Evolutionary conservation across 53 echinoderm and acorn worm genomes (phyloP).

Genomic region (Hippasteria phrygiana): DNA sequence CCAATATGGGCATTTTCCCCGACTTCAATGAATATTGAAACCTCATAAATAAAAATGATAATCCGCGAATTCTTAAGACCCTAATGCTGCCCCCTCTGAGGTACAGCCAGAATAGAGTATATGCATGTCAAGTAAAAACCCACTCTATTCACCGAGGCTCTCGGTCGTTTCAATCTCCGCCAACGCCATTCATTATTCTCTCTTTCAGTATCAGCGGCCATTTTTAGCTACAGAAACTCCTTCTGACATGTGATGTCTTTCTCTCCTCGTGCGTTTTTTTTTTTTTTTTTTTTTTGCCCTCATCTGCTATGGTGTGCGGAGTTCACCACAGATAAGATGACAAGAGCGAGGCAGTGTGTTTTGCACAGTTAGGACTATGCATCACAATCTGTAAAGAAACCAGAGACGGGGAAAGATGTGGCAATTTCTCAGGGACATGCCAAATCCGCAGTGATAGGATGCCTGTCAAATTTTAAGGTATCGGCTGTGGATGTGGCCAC

Average conservation of each 20-base stretch:
- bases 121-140: neutral
- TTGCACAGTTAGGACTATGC: neutral
- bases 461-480: neutral
- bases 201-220: slow-evolving; percentile 13
- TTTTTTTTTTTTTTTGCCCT: neutral
- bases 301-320: neutral
- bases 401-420: neutral
- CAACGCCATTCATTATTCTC: neutral
- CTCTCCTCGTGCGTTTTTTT: neutral
- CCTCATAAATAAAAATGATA: slow-evolving; percentile 43
- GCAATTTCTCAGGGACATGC: neutral
- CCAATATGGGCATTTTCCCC: neutral
- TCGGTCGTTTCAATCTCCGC: too few relatives aligned
- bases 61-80: neutral
- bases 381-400: neutral
- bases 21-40: slow-evolving; percentile 21
- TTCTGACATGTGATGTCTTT: slow-evolving; percentile 7
- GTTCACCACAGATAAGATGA: neutral
- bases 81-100: neutral
- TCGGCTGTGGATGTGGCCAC: neutral
- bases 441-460: neutral
- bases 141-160: neutral
- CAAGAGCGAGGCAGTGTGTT: neutral
- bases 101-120: too few relatives aligned
- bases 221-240: slow-evolving; percentile 13